These are phyloP conservation scores for Lycodopsis pacificus DNA, from an alignment of 2,797 vertebrate species.

Conservation along the genomic window DNA sequence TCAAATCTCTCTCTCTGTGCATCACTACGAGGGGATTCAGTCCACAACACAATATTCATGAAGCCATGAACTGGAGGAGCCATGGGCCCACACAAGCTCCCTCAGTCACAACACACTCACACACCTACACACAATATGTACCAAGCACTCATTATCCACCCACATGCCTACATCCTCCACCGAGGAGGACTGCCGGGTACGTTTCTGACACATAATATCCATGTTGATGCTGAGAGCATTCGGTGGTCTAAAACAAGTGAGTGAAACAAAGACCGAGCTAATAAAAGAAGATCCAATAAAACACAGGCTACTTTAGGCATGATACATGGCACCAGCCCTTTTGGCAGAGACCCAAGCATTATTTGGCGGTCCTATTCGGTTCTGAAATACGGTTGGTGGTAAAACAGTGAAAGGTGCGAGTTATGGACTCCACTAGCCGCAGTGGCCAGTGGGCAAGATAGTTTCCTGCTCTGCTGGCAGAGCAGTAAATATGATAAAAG, in stretches of 20 bases:
- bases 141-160: constrained; percentile 74
- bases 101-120: constrained; percentile 54
- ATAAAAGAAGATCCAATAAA: constrained; percentile 65
- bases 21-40: constrained; percentile 58
- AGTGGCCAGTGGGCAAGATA: constrained; percentile 46
- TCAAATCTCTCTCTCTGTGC: constrained; percentile 60
- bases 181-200: constrained; percentile 60
- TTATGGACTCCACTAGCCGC: constrained; percentile 35
- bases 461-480: constrained; percentile 39
- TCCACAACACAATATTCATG: constrained; percentile 75
- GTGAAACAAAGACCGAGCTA: constrained; percentile 69
- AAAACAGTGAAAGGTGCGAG: constrained; percentile 44
- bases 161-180: constrained; percentile 71
- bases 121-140: constrained; percentile 55
- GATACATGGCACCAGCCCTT: constrained; percentile 49
- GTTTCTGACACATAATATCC: constrained; percentile 74
- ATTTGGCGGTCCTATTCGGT: constrained; percentile 37
- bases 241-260: constrained; percentile 61
- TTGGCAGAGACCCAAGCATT: constrained; percentile 41
- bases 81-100: constrained; percentile 69
- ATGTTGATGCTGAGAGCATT: constrained; percentile 61
- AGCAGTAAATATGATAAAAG: constrained; percentile 49
- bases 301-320: constrained; percentile 51
- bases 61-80: constrained; percentile 74
- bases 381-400: constrained; percentile 45